These are phyloP conservation scores for Agrochola lychnidis DNA, from an alignment of 2,888 invertebrate species.

Conservation along the genomic window DNA sequence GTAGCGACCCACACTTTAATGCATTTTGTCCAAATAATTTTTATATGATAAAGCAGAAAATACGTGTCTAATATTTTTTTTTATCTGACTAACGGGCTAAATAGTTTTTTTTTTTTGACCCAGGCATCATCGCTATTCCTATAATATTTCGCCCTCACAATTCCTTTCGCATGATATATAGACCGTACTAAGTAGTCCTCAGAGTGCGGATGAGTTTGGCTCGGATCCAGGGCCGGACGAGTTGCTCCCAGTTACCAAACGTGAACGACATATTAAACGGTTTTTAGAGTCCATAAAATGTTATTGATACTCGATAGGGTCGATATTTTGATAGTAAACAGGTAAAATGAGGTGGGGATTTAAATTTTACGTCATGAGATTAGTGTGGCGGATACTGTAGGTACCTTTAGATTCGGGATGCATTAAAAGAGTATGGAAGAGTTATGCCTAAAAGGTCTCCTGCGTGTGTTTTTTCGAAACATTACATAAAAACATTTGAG, in stretches of 20 bases:
- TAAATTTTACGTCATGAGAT: constrained; percentile 48
- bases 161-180: constrained; percentile 53
- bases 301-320: constrained; percentile 59
- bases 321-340: constrained; percentile 63
- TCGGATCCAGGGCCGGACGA: constrained; percentile 58
- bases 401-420: not conserved
- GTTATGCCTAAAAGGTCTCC: no score
- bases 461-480: no score
- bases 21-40: no score
- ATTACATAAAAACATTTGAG: no score
- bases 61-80: no score
- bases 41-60: no score
- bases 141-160: constrained; percentile 35
- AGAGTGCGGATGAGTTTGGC: constrained; percentile 66
- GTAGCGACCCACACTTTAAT: no score
- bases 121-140: not conserved
- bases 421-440: not conserved
- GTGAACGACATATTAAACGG: constrained; percentile 66
- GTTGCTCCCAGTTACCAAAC: constrained; percentile 52
- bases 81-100: no score
- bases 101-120: no score
- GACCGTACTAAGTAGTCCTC: constrained; percentile 60
- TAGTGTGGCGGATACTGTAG: constrained; percentile 6
- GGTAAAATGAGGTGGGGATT: constrained; percentile 48
- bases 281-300: constrained; percentile 64